Conservation (phyloP, 2,113 vertebrate genomes). For the Stegastes partitus region DNA sequence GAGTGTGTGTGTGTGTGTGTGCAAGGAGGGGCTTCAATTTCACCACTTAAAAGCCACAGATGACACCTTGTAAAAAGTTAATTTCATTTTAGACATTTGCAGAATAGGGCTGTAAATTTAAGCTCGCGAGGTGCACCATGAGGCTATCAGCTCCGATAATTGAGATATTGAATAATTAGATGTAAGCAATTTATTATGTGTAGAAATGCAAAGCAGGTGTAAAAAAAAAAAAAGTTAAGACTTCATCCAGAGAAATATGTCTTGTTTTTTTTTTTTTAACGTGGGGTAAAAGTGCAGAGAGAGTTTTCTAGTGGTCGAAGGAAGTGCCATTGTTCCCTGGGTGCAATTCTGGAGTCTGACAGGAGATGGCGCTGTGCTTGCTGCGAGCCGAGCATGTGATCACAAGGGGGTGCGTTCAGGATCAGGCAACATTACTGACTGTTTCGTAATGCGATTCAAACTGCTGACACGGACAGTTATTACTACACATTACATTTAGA, state of each 20-base stretch:
- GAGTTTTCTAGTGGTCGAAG: background rate
- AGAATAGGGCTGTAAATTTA: constrained; percentile 79
- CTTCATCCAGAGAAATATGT: constrained; percentile 28
- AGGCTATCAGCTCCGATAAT: constrained; percentile 74
- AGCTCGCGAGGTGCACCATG: constrained; percentile 60
- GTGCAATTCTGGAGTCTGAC: constrained; percentile 50
- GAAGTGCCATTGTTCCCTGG: constrained; percentile 37
- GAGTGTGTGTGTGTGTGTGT: constrained; percentile 13
- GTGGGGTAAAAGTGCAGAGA: background rate
- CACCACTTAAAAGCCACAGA: constrained; percentile 81
- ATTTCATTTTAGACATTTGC: constrained; percentile 83
- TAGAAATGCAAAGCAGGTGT: constrained; percentile 61
- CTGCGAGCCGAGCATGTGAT: constrained; percentile 59
- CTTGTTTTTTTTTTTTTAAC: constrained; percentile 24
- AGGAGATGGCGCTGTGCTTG: constrained; percentile 82
- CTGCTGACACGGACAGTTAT: constrained; percentile 28
- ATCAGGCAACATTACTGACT: constrained; percentile 32
- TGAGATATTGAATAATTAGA: constrained; percentile 80
- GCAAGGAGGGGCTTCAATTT: constrained; percentile 67
- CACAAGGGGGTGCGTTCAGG: constrained; percentile 52
- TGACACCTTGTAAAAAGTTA: constrained; percentile 84
- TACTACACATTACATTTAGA: background rate
- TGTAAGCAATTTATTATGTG: constrained; percentile 69
- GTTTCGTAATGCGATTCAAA: constrained; percentile 39
- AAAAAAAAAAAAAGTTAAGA: background rate